Evolutionary conservation across 2,113 vertebrate genomes (phyloP), one percentile per base, ranked within the genome.

Genomic region (Thamnophis sirtalis): DNA sequence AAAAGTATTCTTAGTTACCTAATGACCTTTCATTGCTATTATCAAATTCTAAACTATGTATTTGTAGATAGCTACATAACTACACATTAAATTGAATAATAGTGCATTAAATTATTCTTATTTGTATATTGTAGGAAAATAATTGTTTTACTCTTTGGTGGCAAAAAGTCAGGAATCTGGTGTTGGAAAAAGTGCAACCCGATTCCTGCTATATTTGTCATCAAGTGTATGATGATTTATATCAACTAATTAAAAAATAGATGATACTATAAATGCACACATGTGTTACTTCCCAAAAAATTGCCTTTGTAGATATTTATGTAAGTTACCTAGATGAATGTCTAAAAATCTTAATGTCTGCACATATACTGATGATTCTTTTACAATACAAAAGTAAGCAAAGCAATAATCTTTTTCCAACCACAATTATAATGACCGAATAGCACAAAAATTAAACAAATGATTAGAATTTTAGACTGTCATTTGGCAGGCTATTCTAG

Each of bases 81-180:
- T 43, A 33, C 7, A 80, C 73, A 43, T 80, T 80, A 80, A 38
- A 80, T 21, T 63, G 21, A 38, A 22, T 22, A 63, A 3, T 53
- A 21, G 11, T 1, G 0, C 0, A 15, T 1, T n/a, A 3, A 0
- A 0, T 50, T 60, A 55, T 51, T 0, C 19, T 56, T 58, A 11
- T 80, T 38, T 38, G 73, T 43, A 21, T 3, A 43, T 43, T 80
- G 7, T 80, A 80, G 73, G 7, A 80, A 21, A 38, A 80, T 33
- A 43, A 33, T 80, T 80, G 68, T 21, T 43, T 43, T 43, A 80
- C 15, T 38, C 33, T 38, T 43, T 43, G 17, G 7, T 80, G 73
- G 73, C 21, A 43, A 80, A 21, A 80, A 43, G 33, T 43, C 73
- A 8, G 33, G 63, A n/a, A 68, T 33, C 28, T 68, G 28, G 33